These are phyloP conservation scores for Lepidurus couesii DNA, from an alignment of 1,140 invertebrate species.

Conservation along the genomic window DNA sequence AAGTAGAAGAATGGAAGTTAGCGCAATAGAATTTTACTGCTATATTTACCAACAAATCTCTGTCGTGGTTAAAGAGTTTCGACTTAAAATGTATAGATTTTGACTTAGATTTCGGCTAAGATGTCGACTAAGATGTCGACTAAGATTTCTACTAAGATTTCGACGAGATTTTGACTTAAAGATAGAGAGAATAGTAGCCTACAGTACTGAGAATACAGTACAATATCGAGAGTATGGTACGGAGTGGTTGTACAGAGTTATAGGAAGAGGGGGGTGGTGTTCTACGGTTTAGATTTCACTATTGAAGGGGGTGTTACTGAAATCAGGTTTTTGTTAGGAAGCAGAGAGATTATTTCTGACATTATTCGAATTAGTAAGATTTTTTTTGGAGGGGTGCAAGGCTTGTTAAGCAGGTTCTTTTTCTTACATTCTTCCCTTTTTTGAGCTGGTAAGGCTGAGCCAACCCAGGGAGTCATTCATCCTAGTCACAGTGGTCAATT, in stretches of 20 bases:
- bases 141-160: too few relatives aligned
- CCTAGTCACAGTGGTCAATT: conserved; percentile 18
- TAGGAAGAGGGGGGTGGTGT: neutral
- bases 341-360: conserved; percentile 5
- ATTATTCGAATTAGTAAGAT: neutral
- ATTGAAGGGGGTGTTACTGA: neutral
- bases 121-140: too few relatives aligned
- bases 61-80: too few relatives aligned
- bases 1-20: too few relatives aligned
- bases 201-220: too few relatives aligned
- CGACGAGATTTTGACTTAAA: too few relatives aligned
- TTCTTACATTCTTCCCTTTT: neutral
- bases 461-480: neutral
- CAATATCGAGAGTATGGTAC: neutral
- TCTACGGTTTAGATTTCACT: neutral
- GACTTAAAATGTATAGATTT: too few relatives aligned
- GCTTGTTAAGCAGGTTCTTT: neutral
- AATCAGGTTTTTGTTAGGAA: conserved; percentile 6
- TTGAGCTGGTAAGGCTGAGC: neutral
- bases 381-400: neutral
- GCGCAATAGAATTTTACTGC: too few relatives aligned
- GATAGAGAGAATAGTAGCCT: too few relatives aligned
- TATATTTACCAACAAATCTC: too few relatives aligned
- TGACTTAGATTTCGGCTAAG: too few relatives aligned
- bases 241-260: neutral